Percentiles rank a stretch among this genome's conserved stretches.
Evolutionary conservation across 2,888 invertebrate species (phyloP).

Genomic region (Protonemura montana): DNA sequence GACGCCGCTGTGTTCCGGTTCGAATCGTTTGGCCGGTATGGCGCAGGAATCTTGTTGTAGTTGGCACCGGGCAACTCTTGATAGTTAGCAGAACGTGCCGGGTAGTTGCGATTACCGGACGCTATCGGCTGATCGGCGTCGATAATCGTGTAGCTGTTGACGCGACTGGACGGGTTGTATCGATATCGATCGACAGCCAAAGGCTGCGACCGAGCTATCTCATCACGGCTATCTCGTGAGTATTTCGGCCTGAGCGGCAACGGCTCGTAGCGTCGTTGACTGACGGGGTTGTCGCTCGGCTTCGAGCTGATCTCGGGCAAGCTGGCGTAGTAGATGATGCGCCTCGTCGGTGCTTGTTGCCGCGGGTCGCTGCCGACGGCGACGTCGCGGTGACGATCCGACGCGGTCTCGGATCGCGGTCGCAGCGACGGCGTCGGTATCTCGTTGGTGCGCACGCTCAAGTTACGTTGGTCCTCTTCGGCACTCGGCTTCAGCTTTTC

Average conservation of each 20-base stretch:
- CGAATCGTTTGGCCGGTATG: conserved; percentile 46
- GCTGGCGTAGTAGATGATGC: conserved; percentile 50
- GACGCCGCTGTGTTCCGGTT: neutral
- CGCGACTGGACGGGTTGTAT: neutral
- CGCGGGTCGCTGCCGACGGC: conserved; percentile 22
- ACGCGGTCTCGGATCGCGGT: neutral
- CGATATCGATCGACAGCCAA: conserved; percentile 42
- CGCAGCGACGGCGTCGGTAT: neutral
- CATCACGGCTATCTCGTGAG: conserved; percentile 44
- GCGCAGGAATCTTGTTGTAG: conserved; percentile 48
- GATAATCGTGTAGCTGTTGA: conserved; percentile 48
- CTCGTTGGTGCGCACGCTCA: conserved; percentile 17
- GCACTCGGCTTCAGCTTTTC: neutral
- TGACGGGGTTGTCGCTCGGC: conserved; percentile 13
- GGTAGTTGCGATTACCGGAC: neutral
- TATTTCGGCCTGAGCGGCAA: conserved; percentile 43
- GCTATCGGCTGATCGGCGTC: conserved; percentile 44
- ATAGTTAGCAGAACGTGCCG: conserved; percentile 29
- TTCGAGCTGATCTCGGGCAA: conserved; percentile 45
- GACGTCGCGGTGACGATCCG: neutral
- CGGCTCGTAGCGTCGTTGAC: conserved; percentile 43
- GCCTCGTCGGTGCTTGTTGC: conserved; percentile 36
- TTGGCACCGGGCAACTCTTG: conserved; percentile 34
- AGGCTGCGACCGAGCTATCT: conserved; percentile 29
- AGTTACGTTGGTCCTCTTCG: neutral